Evolutionary conservation across 2,113 vertebrate genomes (phyloP), one percentile per base, ranked within the genome.

Genomic region (Xiphorhynchus elegans): DNA sequence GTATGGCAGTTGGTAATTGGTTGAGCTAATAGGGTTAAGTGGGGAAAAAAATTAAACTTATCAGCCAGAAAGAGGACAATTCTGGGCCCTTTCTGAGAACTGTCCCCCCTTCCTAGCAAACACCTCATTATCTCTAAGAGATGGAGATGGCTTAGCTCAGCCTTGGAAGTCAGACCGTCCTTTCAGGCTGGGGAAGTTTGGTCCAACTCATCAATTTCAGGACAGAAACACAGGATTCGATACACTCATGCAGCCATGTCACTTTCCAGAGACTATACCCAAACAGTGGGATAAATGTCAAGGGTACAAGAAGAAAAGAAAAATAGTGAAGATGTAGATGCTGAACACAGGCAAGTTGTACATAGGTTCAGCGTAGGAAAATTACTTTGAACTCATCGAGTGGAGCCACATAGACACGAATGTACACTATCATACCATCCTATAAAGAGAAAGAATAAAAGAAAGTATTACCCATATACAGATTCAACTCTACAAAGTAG

Each of bases 171-270:
- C 49, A 58, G 23, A 62, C 6, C 4, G 3, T 33, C 10, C 14
- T 81, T 80, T 89, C 37, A 74, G 5, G 0, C 66, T 74, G 12
- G 9, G 17, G 10, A 33, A 53, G 23, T 87, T 29, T 59, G 31
- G 64, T 87, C 46, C 52, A 64, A 11, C 35, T 78, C 42, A 42
- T 72, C 89, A 86, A 37, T 19, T 80, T 96, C 76, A 63, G 25
- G 10, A 84, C 17, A 75, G 39, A 29, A 74, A 24, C 2, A 2
- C 49, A 59, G 29, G 55, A 63, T 69, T 86, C 90, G 62, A 56
- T 44, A 60, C 0, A 0, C 21, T 79, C 1, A 0, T 74, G 68
- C 28, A 77, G 42, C 53, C 44, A 5, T 42, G 10, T 75, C 44
- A 68, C 29, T 78, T 89, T 40, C 23, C 66, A 67, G 39, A 89